Evolutionary conservation across 2,888 invertebrate genomes (phyloP).

Genomic region (Galerucella nymphaeae): DNA sequence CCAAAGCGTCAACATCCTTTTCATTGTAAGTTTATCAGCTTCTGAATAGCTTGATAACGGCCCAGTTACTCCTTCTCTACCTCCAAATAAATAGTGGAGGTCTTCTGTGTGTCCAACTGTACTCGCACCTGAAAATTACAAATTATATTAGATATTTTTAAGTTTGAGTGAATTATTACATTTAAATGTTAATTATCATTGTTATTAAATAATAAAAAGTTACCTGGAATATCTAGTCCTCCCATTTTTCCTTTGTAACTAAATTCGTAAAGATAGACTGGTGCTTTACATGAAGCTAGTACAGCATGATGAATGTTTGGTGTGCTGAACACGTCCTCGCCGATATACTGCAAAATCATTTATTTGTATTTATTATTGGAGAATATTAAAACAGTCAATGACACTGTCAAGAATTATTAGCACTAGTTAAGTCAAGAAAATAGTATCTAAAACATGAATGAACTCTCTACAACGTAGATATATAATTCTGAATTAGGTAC

Average conservation of each 20-base stretch:
- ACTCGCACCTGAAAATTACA: conserved; percentile 24
- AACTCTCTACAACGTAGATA: no score
- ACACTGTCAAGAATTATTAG: no score
- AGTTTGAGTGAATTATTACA: no score
- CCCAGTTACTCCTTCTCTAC: conserved; percentile 23
- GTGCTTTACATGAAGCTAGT: conserved; percentile 17
- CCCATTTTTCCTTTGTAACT: conserved; percentile 37
- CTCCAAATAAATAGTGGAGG: conserved; percentile 37
- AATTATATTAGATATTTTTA: no score
- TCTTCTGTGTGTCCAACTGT: conserved; percentile 39
- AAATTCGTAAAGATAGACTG: conserved; percentile 35
- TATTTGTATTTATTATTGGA: not conserved
- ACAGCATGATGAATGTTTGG: conserved; percentile 36
- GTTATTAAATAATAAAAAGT: not conserved
- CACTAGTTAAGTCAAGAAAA: no score
- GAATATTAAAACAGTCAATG: no score
- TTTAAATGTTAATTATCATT: no score
- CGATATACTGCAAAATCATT: conserved; percentile 30
- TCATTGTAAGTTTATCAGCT: conserved; percentile 35
- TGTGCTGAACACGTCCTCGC: conserved; percentile 32
- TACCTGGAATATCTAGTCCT: conserved; percentile 32
- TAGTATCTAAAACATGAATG: no score
- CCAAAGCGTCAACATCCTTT: conserved; percentile 39
- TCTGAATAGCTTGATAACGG: conserved; percentile 17
- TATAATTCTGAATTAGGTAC: conserved; percentile 8